Base-by-base conservation (phyloP, 2,888 invertebrate genomes). In the Habrosyne pyritoides region DNA sequence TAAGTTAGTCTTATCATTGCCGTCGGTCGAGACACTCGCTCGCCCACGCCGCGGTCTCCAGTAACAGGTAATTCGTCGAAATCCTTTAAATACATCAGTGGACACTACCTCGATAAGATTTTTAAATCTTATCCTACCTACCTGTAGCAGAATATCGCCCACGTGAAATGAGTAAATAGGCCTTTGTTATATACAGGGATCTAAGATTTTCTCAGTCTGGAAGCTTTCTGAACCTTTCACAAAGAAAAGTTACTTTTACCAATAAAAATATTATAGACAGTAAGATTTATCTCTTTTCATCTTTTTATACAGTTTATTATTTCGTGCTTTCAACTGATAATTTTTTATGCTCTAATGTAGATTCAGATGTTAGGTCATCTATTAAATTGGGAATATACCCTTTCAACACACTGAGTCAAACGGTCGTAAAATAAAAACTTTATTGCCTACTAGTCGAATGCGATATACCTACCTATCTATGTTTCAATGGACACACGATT, bases 351-450 rank as follows among this genome's bases (percentile, higher is more conserved):
- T 36, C n/a, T 18, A n/a, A 18, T 42, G 42, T n/a, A 42, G 42
- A 42, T 42, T 42, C 18, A 7, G 2, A 42, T 42, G 8, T 42
- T 42, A 42, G 18, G 2, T 42, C 22, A 47, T 10, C 26, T 8
- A 59, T 67, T 52, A 58, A 49, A 60, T 53, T 54, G 42, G 53
- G 53, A 57, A 42, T 12, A 18, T 2, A 18, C 42, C 60, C 57
- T 53, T 54, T 58, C 53, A 64, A 69, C 57, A 66, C 56, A 66
- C 52, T 59, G 55, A 64, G 63, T 70, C 63, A 60, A 66, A 67
- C 60, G 59, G 62, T 61, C 62, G 57, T 70, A 66, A 69, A 69
- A 66, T 60, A 59, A 65, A 65, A 65, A 57, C 58, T 66, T 70
- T 68, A 75, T 62, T 66, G 24, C 24, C 7, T 24, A 68, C 66